These are phyloP conservation scores for Calcarius lapponicus DNA, from an alignment of 2,797 vertebrate species.

Conservation along the genomic window DNA sequence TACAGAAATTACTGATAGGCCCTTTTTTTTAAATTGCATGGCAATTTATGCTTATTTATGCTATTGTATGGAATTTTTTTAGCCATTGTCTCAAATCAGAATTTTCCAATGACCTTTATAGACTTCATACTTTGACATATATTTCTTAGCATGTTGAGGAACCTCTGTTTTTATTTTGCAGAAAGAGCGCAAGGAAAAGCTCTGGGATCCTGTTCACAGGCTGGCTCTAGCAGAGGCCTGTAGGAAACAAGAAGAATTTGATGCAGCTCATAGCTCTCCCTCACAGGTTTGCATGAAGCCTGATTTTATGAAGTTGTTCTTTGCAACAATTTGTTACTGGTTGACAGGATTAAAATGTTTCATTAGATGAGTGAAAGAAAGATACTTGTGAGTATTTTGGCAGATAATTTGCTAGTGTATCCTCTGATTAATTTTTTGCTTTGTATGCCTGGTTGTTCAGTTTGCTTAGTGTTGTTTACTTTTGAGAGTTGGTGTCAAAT, in stretches of 20 bases:
- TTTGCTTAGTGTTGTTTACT: not conserved
- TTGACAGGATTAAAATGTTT: not conserved
- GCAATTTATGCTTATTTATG: not conserved
- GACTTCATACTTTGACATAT: not conserved
- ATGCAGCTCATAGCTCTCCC: constrained; percentile 83
- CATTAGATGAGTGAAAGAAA: not conserved
- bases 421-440: not conserved
- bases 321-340: not conserved
- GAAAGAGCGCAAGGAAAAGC: constrained; percentile 98
- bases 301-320: not conserved
- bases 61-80: not conserved
- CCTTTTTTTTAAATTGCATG: not conserved
- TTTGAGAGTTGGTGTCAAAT: not conserved
- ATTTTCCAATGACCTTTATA: not conserved
- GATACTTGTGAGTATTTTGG: not conserved
- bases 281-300: constrained; percentile 82
- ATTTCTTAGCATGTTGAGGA: not conserved
- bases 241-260: constrained; percentile 92
- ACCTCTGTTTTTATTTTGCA: constrained; percentile 58
- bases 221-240: constrained; percentile 90
- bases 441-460: fast-evolving
- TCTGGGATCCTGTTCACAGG: constrained; percentile 94
- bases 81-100: not conserved
- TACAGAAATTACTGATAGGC: not conserved
- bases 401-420: not conserved